These are phyloP conservation scores for Cloeon dipterum DNA, from an alignment of 2,888 invertebrate genomes.

Conservation along the genomic window DNA sequence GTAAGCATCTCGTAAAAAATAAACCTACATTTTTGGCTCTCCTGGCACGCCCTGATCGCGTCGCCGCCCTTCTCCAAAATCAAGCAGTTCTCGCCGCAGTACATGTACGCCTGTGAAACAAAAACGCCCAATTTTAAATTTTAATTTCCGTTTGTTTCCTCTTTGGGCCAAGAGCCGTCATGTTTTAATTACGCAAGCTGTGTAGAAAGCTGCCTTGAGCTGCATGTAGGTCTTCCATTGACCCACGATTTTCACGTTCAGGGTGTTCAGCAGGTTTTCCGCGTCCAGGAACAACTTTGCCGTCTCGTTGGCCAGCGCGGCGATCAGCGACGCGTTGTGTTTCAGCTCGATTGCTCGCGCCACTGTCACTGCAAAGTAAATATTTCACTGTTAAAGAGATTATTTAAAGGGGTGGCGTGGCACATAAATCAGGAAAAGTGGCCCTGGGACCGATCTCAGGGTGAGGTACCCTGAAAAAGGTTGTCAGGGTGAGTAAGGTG, in stretches of 20 bases:
- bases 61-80: conserved; percentile 37
- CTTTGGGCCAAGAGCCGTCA: neutral
- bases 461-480: too few species aligned
- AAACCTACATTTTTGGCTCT: conserved; percentile 25
- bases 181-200: conserved; percentile 34
- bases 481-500: too few species aligned
- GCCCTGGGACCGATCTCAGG: too few species aligned
- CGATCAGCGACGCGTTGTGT: conserved; percentile 30
- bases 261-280: conserved; percentile 23
- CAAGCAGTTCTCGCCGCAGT: conserved; percentile 30
- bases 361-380: conserved; percentile 30
- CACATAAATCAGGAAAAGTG: too few species aligned
- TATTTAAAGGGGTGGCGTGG: neutral
- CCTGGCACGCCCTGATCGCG: conserved; percentile 30
- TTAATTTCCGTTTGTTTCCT: neutral
- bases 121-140: neutral
- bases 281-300: conserved; percentile 30
- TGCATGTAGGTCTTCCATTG: conserved; percentile 35
- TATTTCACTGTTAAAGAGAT: too few species aligned
- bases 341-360: conserved; percentile 38
- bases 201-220: conserved; percentile 31
- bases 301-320: conserved; percentile 34
- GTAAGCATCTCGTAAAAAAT: too few species aligned
- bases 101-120: conserved; percentile 29
- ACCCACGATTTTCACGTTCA: conserved; percentile 23